Conservation (phyloP, 2,113 vertebrate species). For the Neolamprologus caudopunctatus region DNA sequence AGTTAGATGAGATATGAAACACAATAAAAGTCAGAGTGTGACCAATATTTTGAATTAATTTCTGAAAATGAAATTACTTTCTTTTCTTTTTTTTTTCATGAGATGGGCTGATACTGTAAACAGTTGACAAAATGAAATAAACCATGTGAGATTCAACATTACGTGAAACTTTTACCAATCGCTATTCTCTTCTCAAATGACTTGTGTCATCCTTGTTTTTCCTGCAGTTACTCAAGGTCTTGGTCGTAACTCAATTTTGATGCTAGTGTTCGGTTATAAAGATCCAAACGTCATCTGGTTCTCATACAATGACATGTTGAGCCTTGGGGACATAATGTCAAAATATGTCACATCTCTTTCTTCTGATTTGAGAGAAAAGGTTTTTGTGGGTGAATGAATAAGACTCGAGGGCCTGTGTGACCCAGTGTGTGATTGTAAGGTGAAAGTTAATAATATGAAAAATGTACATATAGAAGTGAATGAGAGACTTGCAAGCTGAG, state of each 20-base stretch:
- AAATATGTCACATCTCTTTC: background rate
- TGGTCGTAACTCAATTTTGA: constrained; percentile 14
- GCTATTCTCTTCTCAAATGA: constrained; percentile 25
- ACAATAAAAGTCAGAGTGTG: background rate
- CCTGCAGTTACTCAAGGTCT: background rate
- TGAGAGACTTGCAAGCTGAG: background rate
- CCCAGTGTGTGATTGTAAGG: background rate
- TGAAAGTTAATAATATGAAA: background rate
- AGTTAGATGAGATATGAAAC: background rate
- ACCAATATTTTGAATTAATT: background rate
- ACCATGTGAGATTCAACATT: background rate
- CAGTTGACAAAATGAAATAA: background rate
- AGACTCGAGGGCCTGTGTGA: background rate
- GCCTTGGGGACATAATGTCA: background rate
- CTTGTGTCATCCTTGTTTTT: constrained; percentile 42
- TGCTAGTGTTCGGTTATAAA: background rate
- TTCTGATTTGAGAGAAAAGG: background rate
- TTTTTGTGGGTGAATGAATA: background rate
- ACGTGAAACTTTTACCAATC: background rate
- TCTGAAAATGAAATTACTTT: background rate
- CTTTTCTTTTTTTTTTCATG: background rate
- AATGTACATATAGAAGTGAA: background rate
- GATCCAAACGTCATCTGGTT: constrained; percentile 32
- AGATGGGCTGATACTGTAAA: background rate
- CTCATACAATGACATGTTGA: constrained; percentile 10